Percentiles rank a stretch among this genome's conserved stretches.
Conservation (phyloP, 2,888 invertebrate species). For the Orgyia antiqua region DNA sequence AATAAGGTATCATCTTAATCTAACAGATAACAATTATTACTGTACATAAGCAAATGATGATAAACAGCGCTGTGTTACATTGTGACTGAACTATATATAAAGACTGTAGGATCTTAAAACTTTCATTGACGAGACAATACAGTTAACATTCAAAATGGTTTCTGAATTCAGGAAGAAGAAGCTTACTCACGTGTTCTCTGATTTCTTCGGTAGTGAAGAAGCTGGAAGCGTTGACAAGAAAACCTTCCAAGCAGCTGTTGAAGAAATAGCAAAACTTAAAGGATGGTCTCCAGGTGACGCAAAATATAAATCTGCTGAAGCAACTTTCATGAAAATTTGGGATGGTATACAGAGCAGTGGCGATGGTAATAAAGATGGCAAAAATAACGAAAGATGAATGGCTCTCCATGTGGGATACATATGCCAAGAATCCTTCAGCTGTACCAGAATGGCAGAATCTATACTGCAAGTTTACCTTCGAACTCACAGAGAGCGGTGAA, state of each 20-base stretch:
- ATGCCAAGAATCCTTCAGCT: constrained; percentile 78
- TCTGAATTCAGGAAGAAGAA: constrained; percentile 95
- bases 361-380: constrained; percentile 90
- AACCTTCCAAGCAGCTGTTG: constrained; percentile 90
- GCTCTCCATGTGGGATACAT: constrained; percentile 80
- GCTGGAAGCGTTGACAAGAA: constrained; percentile 94
- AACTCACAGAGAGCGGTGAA: constrained; percentile 89
- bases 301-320: constrained; percentile 85
- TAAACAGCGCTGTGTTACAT: no score
- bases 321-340: constrained; percentile 89
- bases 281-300: constrained; percentile 87
- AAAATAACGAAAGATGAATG: constrained; percentile 77
- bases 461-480: constrained; percentile 92
- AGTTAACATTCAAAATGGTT: constrained; percentile 74
- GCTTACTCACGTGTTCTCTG: constrained; percentile 89
- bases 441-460: constrained; percentile 89
- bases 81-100: no score
- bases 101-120: no score
- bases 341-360: constrained; percentile 87
- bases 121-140: no score
- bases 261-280: constrained; percentile 88
- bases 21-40: no score
- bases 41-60: no score
- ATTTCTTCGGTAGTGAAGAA: constrained; percentile 93
- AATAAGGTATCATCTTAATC: no score